Conservation (phyloP, 1,140 invertebrate genomes). For the Dinothrombium tinctorium region DNA sequence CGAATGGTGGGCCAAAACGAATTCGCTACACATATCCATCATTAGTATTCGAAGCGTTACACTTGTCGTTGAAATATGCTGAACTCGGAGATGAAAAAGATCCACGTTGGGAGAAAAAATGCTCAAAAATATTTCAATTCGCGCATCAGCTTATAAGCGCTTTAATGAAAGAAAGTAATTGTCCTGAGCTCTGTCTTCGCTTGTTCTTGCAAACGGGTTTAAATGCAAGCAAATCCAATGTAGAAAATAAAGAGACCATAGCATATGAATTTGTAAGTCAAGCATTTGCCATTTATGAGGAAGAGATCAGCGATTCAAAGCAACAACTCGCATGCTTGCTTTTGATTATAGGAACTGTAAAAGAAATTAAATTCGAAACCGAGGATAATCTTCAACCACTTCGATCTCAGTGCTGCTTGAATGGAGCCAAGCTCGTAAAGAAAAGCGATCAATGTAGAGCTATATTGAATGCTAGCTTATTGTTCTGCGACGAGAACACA, state of each 20-base stretch:
- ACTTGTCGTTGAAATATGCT: slow-evolving; percentile 35
- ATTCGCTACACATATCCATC: slow-evolving; percentile 83
- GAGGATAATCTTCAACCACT: slow-evolving; percentile 95
- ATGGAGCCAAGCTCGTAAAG: slow-evolving; percentile 54
- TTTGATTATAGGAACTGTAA: slow-evolving; percentile 79
- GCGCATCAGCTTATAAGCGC: slow-evolving; percentile 74
- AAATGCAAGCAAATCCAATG: slow-evolving; percentile 69
- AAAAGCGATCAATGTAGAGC: slow-evolving; percentile 89
- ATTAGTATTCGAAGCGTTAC: slow-evolving; percentile 81
- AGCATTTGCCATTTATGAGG: slow-evolving; percentile 91
- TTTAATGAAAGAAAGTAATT: slow-evolving; percentile 53
- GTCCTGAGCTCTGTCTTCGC: slow-evolving; percentile 71
- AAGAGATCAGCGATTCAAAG: slow-evolving; percentile 94
- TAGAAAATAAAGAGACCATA: slow-evolving; percentile 82
- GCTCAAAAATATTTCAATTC: slow-evolving; percentile 92
- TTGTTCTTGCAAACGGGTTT: slow-evolving; percentile 84
- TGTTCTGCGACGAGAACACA: slow-evolving; percentile 6
- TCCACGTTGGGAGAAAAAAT: slow-evolving; percentile 85
- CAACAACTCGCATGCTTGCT: slow-evolving; percentile 86
- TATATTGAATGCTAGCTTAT: slow-evolving; percentile 19
- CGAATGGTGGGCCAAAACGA: slow-evolving; percentile 55
- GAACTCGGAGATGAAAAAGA: slow-evolving; percentile 1
- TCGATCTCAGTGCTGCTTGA: slow-evolving; percentile 47
- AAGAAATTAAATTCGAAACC: slow-evolving; percentile 74
- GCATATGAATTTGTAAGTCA: slow-evolving; percentile 69